These are phyloP conservation scores for Oncopeltus fasciatus DNA, from an alignment of 1,140 invertebrate genomes.

Conservation along the genomic window DNA sequence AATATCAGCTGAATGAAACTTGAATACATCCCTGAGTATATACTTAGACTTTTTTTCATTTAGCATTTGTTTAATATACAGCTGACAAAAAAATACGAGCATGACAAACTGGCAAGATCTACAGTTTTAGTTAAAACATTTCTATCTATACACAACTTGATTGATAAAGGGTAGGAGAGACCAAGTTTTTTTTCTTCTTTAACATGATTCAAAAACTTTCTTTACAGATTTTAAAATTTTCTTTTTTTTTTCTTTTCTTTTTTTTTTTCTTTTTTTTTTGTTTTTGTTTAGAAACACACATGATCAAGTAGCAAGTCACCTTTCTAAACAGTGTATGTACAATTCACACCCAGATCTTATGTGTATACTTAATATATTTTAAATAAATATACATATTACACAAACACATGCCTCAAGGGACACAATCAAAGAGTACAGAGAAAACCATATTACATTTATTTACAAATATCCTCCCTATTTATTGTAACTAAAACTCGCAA, in stretches of 20 bases:
- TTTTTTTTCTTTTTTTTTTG: neutral
- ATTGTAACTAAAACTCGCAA: neutral
- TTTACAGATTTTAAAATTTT: neutral
- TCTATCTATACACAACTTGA: conserved; percentile 3
- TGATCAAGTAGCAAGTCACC: neutral
- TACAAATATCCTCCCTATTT: neutral
- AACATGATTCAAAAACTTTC: neutral
- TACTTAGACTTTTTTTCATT: neutral
- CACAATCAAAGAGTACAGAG: neutral
- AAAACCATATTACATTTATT: neutral
- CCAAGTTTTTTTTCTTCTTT: neutral
- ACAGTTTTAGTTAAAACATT: neutral
- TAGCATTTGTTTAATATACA: neutral
- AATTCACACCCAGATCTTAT: neutral
- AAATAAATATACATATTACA: neutral
- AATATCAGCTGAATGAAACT: neutral
- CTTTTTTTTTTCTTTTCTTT: neutral
- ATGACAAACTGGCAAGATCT: neutral
- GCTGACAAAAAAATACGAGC: neutral
- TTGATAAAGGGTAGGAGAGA: conserved; percentile 3
- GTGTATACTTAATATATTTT: neutral
- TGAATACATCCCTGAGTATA: conserved; percentile 1
- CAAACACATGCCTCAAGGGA: neutral
- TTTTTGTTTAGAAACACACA: neutral
- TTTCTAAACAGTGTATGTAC: conserved; percentile 1